Evolutionary conservation across 2,797 vertebrate genomes (phyloP).

Genomic region (Sebastes umbrosus): DNA sequence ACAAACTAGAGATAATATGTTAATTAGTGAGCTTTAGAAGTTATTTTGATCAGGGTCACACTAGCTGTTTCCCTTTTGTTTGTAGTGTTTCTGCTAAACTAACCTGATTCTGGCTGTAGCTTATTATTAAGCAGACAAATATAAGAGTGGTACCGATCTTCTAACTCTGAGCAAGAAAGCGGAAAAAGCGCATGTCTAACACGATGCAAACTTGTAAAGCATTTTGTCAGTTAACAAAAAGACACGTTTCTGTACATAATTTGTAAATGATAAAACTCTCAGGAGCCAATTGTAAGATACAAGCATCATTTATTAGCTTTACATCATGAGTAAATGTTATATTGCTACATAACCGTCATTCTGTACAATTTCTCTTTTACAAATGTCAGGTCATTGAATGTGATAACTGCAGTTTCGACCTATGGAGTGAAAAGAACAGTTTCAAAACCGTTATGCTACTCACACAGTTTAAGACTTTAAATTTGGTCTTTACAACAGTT

Average conservation of each 20-base stretch:
- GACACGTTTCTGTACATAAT: neutral
- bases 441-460: conserved; percentile 25
- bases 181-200: neutral
- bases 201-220: neutral
- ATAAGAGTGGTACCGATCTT: neutral
- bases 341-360: conserved; percentile 71
- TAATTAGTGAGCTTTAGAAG: neutral
- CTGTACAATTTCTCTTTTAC: conserved; percentile 77
- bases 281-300: conserved; percentile 16
- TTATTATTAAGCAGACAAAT: neutral
- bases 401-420: conserved; percentile 36
- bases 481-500: conserved; percentile 38
- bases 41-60: neutral
- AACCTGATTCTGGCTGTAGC: neutral
- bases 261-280: neutral
- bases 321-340: conserved; percentile 60
- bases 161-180: neutral
- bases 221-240: neutral
- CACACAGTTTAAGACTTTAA: conserved; percentile 4
- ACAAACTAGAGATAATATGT: too few species aligned
- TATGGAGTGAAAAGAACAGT: conserved; percentile 11
- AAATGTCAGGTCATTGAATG: conserved; percentile 64
- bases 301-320: conserved; percentile 67
- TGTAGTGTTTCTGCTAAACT: neutral
- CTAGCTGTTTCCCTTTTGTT: neutral